These are phyloP conservation scores for zebrafish (Danio rerio) DNA, from an alignment of 2,113 vertebrate species.

Conservation along the genomic window DNA sequence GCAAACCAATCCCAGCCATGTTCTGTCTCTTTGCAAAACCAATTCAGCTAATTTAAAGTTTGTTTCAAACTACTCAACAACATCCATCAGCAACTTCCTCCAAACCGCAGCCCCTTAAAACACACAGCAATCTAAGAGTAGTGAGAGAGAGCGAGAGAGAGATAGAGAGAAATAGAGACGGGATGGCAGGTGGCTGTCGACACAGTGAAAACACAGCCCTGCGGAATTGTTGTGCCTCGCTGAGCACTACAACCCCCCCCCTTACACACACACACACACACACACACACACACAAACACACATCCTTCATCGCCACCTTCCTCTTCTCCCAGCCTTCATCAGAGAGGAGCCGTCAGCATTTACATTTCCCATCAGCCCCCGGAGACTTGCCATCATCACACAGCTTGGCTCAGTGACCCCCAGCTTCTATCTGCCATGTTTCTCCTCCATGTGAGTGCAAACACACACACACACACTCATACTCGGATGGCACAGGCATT, in stretches of 20 bases:
- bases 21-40: not conserved
- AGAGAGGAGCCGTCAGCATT: slow-evolving; percentile 66
- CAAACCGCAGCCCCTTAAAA: not conserved
- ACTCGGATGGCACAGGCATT: slow-evolving; percentile 53
- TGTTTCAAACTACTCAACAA: not conserved
- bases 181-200: slow-evolving; percentile 37
- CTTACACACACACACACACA: not conserved
- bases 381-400: slow-evolving; percentile 64
- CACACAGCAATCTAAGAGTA: not conserved
- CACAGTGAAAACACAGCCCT: slow-evolving; percentile 46
- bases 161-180: slow-evolving; percentile 15
- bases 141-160: not conserved
- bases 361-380: slow-evolving; percentile 70
- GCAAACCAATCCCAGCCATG: not conserved
- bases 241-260: slow-evolving; percentile 1
- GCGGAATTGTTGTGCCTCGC: slow-evolving; percentile 41
- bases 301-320: slow-evolving; percentile 32
- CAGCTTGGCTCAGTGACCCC: slow-evolving; percentile 67
- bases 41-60: not conserved
- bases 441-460: slow-evolving; percentile 66
- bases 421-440: slow-evolving; percentile 70
- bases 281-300: not conserved
- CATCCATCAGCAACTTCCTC: not conserved
- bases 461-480: slow-evolving; percentile 59
- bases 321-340: slow-evolving; percentile 55